These are phyloP conservation scores for Ammodytes dubius DNA, from an alignment of 2,113 vertebrate species.

Conservation along the genomic window DNA sequence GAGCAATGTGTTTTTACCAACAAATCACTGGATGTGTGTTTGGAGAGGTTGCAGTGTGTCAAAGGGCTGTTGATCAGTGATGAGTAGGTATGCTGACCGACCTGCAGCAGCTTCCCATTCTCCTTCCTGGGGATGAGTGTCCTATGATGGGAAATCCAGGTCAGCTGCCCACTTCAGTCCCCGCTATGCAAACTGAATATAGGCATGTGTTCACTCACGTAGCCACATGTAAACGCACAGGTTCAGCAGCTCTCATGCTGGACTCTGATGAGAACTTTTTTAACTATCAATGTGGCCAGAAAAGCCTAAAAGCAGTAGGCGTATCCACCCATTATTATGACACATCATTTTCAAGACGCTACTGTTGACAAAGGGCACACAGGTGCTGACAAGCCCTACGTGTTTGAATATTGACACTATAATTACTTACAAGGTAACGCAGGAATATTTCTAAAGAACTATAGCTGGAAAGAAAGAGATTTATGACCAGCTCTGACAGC, in stretches of 20 bases:
- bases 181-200: neutral
- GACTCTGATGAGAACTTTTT: neutral
- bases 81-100: conserved; percentile 33
- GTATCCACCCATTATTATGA: conserved; percentile 9
- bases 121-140: conserved; percentile 59
- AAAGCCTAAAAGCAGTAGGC: neutral
- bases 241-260: neutral
- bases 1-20: neutral
- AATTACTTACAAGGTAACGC: conserved; percentile 34
- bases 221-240: conserved; percentile 1
- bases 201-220: conserved; percentile 12
- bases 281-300: neutral
- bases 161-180: conserved; percentile 51
- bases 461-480: neutral
- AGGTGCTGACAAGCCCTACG: conserved; percentile 48
- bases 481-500: conserved; percentile 13
- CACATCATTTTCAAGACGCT: neutral
- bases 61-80: conserved; percentile 10
- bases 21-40: conserved; percentile 36
- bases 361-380: conserved; percentile 38
- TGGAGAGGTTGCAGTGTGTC: conserved; percentile 2
- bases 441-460: conserved; percentile 35
- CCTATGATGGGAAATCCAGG: conserved; percentile 61
- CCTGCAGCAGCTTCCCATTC: conserved; percentile 37
- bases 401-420: conserved; percentile 5